These are phyloP conservation scores for Temnothorax curvispinosus DNA, from an alignment of 1,140 invertebrate genomes.

Conservation along the genomic window DNA sequence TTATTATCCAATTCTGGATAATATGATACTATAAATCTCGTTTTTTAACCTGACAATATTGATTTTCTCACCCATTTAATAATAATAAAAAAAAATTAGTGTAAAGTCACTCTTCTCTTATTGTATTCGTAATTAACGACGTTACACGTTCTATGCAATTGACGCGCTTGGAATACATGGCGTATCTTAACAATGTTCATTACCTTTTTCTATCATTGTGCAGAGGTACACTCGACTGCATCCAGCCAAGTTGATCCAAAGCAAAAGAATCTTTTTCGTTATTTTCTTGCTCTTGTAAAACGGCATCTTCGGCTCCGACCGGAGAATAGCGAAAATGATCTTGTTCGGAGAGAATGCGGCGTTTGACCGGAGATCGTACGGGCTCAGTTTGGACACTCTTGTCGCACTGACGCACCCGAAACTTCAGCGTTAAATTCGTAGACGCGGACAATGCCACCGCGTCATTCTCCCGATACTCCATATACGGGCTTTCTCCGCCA, in stretches of 20 bases:
- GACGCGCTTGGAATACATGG: background rate
- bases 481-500: constrained; percentile 85
- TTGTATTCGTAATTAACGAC: background rate
- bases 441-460: constrained; percentile 63
- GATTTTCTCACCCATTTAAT: background rate
- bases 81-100: constrained; percentile 7
- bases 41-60: background rate
- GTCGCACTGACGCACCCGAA: constrained; percentile 86
- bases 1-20: background rate
- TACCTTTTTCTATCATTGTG: constrained; percentile 84
- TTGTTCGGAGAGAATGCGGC: constrained; percentile 81
- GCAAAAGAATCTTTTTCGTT: constrained; percentile 78
- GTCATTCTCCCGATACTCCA: constrained; percentile 85
- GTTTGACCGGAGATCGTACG: constrained; percentile 81
- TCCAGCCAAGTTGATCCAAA: constrained; percentile 76
- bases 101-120: background rate
- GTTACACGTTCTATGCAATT: background rate
- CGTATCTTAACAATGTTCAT: constrained; percentile 27
- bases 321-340: constrained; percentile 80
- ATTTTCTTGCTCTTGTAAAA: constrained; percentile 37
- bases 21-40: background rate
- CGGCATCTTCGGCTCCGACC: constrained; percentile 72
- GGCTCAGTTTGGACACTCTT: constrained; percentile 87
- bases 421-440: constrained; percentile 85
- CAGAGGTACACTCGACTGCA: constrained; percentile 77